Percentiles rank a stretch among this genome's conserved stretches.
These are phyloP conservation scores for Palythoa caribaeorum DNA, from an alignment of 92 coral and sea anemone genomes.

Conservation along the genomic window DNA sequence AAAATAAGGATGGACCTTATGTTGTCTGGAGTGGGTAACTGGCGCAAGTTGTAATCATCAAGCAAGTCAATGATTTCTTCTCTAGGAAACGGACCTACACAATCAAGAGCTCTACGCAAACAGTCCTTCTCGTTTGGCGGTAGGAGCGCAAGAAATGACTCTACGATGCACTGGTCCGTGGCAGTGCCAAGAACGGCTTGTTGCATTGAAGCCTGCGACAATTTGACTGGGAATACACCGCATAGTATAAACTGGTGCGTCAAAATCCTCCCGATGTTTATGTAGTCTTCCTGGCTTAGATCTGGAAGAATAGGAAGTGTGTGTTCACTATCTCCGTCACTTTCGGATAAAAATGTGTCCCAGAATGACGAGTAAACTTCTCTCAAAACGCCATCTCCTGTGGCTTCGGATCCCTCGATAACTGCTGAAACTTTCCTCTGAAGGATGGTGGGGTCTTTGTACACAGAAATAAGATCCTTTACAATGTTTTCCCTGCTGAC, in stretches of 20 bases:
- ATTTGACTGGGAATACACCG: slow-evolving; percentile 58
- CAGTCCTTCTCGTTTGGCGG: slow-evolving; percentile 61
- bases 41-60: not conserved
- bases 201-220: slow-evolving; percentile 68
- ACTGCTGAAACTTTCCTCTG: slow-evolving; percentile 37
- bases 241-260: slow-evolving; percentile 72
- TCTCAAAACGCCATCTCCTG: slow-evolving; percentile 62
- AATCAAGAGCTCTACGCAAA: slow-evolving; percentile 48
- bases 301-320: slow-evolving; percentile 52
- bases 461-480: slow-evolving; percentile 50
- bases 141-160: slow-evolving; percentile 53
- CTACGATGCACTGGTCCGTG: slow-evolving; percentile 38
- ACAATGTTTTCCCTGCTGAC: slow-evolving; percentile 60
- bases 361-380: slow-evolving; percentile 70
- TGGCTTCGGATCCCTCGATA: slow-evolving; percentile 53
- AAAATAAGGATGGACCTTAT: too few species aligned
- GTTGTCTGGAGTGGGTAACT: too few species aligned
- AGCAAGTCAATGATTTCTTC: slow-evolving; percentile 49
- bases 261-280: slow-evolving; percentile 55
- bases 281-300: slow-evolving; percentile 59
- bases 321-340: slow-evolving; percentile 61
- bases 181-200: slow-evolving; percentile 58
- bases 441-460: slow-evolving; percentile 43
- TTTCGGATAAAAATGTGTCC: slow-evolving; percentile 46
- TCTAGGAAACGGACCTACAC: slow-evolving; percentile 45